These are phyloP conservation scores for Sminthurinus signatus DNA, from an alignment of 1,140 invertebrate species.

Conservation along the genomic window DNA sequence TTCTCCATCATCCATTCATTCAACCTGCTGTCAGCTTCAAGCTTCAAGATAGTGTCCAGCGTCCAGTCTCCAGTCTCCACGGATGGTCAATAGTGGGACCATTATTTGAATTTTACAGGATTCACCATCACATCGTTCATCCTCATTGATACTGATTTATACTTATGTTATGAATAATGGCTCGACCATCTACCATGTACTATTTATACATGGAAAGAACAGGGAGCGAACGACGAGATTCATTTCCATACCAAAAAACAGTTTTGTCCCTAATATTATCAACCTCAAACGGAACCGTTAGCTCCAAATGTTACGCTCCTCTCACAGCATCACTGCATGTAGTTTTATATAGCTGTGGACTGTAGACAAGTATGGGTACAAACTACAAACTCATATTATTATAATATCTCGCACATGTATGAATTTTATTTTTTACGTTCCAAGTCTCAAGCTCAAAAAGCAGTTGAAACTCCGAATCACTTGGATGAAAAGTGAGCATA, in stretches of 20 bases:
- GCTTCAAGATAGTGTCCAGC: neutral
- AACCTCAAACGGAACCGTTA: constrained; percentile 31
- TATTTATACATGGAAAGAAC: constrained; percentile 6
- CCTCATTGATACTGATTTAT: constrained; percentile 38
- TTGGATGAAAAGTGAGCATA: no score
- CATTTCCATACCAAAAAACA: constrained; percentile 30
- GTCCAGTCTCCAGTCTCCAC: no score
- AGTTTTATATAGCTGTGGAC: no score
- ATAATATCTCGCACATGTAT: no score
- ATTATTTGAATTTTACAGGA: constrained; percentile 7
- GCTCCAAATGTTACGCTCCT: constrained; percentile 34
- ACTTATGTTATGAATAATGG: constrained; percentile 37
- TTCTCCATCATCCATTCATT: constrained; percentile 9
- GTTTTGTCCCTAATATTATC: constrained; percentile 12
- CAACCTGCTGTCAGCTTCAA: constrained; percentile 2
- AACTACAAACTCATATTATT: no score
- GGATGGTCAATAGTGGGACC: constrained; percentile 9
- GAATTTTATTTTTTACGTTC: no score
- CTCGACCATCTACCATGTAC: neutral
- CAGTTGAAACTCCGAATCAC: no score
- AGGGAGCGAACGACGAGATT: constrained; percentile 9
- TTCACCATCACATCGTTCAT: constrained; percentile 14
- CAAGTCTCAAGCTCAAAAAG: no score
- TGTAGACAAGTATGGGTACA: no score
- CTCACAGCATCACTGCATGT: neutral